A percentile compares a stretch with the other conserved stretches of the same genome.
These are phyloP conservation scores for Plutomurus gul DNA, from an alignment of 1,140 invertebrate species.

Conservation along the genomic window DNA sequence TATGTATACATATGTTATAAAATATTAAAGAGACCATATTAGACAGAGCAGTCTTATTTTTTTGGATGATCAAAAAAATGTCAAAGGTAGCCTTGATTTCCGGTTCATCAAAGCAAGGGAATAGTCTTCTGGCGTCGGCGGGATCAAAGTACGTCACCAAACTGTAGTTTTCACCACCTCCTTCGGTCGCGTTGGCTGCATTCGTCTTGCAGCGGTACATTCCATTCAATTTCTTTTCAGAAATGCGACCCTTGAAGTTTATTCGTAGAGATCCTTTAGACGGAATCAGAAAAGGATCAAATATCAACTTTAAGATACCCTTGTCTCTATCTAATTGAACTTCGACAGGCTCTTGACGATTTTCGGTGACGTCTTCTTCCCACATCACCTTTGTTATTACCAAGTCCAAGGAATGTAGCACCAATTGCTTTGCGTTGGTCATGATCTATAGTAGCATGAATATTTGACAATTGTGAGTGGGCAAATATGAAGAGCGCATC, in stretches of 20 bases:
- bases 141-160: slow-evolving; percentile 4
- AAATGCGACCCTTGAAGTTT: slow-evolving; percentile 36
- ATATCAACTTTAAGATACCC: slow-evolving; percentile 14
- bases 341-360: slow-evolving; percentile 24
- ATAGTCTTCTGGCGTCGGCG: slow-evolving; percentile 53
- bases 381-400: slow-evolving; percentile 65
- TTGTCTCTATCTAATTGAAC: not conserved
- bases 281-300: slow-evolving; percentile 33
- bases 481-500: not conserved
- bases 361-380: slow-evolving; percentile 43
- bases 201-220: not conserved
- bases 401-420: slow-evolving; percentile 79
- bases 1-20: not conserved
- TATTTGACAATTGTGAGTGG: not conserved
- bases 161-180: not conserved
- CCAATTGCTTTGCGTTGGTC: slow-evolving; percentile 69
- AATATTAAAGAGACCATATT: slow-evolving; percentile 38
- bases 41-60: slow-evolving; percentile 55
- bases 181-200: not conserved
- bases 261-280: slow-evolving; percentile 26
- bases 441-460: slow-evolving; percentile 66
- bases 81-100: slow-evolving; percentile 65
- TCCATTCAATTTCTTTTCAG: not conserved
- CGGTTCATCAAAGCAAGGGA: slow-evolving; percentile 72
- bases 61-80: slow-evolving; percentile 59